Evolutionary conservation across 2,113 vertebrate genomes (phyloP), one percentile per base, ranked within the genome.

Genomic region (Embiotoca jacksoni): DNA sequence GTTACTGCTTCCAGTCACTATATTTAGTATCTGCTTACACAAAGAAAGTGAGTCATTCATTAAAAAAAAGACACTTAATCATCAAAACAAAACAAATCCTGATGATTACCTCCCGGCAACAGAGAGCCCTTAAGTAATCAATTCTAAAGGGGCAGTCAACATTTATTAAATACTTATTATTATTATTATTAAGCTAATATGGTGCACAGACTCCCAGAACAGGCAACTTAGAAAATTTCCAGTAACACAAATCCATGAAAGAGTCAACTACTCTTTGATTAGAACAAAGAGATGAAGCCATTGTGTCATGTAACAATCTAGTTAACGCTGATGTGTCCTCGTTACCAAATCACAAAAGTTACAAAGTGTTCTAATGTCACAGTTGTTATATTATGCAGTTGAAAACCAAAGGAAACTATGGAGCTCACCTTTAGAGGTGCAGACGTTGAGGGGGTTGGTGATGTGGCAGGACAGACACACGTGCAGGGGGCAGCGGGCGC

Each of bases 401-500:
- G 23, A 44, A 44, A 44, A 44, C 5, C 41, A 10, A 5, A 46
- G 11, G 44, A 15, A 58, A 4, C 50, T 54, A 1, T 35, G 41
- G 46, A 13, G 3, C 81, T 44, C 91, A 99, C 98, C 98, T 96
- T 99, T 99, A 36, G 96, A 96, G 6, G 95, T 96, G 62, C 95
- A 95, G 78, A 96, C 90, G 88, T 96, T 99, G 74, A 94, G 88
- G 16, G 97, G 98, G 89, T 98, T 98, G 90, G 94, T 92, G 89
- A 97, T 96, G 55, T 97, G 96, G 80, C 98, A 99, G 57, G 98
- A 96, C 91, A 97, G 96, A 75, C 98, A 99, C 69, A 97, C 96
- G 55, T 99, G 98, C 62, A 99, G 94, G n/a, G 97, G 95, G 90
- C 98, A 99, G 84, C 98, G 96, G 90, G 97, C 96, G 77, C 97